A percentile compares a stretch with the other conserved stretches of the same genome.
These are phyloP conservation scores for Hybos culiciformis DNA, from an alignment of 2,888 invertebrate genomes.

Conservation along the genomic window DNA sequence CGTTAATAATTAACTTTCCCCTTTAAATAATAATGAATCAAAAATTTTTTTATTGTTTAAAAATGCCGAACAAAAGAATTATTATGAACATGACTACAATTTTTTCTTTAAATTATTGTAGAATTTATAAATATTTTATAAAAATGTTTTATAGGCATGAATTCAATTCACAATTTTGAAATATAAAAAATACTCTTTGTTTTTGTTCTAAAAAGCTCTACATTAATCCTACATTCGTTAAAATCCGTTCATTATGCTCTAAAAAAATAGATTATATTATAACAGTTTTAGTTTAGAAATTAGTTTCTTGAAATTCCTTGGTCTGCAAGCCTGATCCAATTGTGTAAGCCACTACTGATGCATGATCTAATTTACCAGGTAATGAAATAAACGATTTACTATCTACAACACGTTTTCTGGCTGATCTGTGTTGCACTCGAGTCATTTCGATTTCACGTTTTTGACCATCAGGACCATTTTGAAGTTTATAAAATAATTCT, in stretches of 20 bases:
- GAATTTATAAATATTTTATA: too few species aligned
- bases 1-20: too few species aligned
- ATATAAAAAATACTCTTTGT: too few species aligned
- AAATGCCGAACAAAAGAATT: too few species aligned
- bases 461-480: constrained; percentile 40
- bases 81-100: too few species aligned
- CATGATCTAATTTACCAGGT: constrained; percentile 82
- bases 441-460: constrained; percentile 42
- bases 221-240: neutral
- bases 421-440: constrained; percentile 48
- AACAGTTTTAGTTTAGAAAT: constrained; percentile 24
- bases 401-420: constrained; percentile 55
- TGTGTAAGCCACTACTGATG: constrained; percentile 67
- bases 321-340: constrained; percentile 42
- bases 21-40: too few species aligned
- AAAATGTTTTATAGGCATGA: too few species aligned
- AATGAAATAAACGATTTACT: constrained; percentile 52
- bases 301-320: constrained; percentile 33
- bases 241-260: neutral
- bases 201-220: too few species aligned
- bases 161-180: too few species aligned
- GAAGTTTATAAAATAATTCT: constrained; percentile 54
- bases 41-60: too few species aligned
- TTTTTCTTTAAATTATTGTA: too few species aligned
- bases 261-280: neutral